phyloP scores from a whole-genome alignment of 2,888 invertebrate species.

The Sinotaia quadrata region DNA sequence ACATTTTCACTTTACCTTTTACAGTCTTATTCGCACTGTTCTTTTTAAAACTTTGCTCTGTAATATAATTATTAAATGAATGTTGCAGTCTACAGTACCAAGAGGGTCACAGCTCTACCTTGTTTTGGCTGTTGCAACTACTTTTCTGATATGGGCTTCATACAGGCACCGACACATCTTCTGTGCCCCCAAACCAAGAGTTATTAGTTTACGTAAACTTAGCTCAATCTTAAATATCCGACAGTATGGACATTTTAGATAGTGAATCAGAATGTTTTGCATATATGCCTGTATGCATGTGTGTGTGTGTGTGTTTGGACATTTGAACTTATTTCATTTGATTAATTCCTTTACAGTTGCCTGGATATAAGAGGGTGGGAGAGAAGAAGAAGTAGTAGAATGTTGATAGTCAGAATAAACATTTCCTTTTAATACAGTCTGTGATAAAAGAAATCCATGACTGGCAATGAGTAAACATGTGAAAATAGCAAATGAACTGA shows the following conservation, averaged over 20 bases:
- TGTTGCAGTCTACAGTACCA: constrained; percentile 48
- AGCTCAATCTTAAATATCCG: constrained; percentile 52
- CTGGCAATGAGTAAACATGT: too few relatives aligned
- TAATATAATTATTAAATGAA: constrained; percentile 8
- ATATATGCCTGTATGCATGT: neutral
- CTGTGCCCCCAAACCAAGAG: constrained; percentile 49
- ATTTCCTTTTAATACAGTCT: too few relatives aligned
- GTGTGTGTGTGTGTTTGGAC: constrained; percentile 1
- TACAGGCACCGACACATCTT: constrained; percentile 46
- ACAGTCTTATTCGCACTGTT: too few relatives aligned
- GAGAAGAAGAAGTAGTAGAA: too few relatives aligned
- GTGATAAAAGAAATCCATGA: too few relatives aligned
- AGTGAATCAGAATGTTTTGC: neutral
- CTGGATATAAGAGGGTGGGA: too few relatives aligned
- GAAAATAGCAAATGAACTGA: too few relatives aligned
- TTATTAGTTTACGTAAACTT: constrained; percentile 56
- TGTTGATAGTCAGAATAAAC: too few relatives aligned
- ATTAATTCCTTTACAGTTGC: too few relatives aligned
- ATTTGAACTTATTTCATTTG: neutral
- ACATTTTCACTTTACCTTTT: too few relatives aligned
- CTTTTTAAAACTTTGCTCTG: too few relatives aligned
- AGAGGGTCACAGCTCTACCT: constrained; percentile 48
- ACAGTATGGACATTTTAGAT: constrained; percentile 30
- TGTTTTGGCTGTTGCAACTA: constrained; percentile 43
- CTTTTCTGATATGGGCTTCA: constrained; percentile 42